phyloP scores from a whole-genome alignment of 2,797 vertebrate genomes.

The Tachyglossus aculeatus region DNA sequence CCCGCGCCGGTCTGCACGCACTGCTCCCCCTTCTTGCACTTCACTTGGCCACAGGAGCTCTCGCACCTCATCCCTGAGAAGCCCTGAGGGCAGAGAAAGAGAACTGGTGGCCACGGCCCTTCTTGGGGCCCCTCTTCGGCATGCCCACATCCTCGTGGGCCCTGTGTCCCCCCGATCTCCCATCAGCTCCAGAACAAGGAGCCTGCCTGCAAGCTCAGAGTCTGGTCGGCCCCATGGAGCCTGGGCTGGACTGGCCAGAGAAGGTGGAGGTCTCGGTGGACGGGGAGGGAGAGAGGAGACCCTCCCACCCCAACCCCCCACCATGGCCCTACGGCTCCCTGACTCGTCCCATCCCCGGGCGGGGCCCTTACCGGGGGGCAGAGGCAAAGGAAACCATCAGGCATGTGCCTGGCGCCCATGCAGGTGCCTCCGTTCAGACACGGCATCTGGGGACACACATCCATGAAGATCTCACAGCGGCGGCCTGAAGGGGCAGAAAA shows the following conservation, averaged over 20 bases:
- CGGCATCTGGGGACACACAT: slow-evolving; percentile 87
- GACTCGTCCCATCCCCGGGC: too few species aligned
- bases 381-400: slow-evolving; percentile 86
- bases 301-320: too few species aligned
- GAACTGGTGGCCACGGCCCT: not conserved
- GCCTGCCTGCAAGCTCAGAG: too few species aligned
- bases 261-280: too few species aligned
- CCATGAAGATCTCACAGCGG: slow-evolving; percentile 89
- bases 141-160: rapidly evolving
- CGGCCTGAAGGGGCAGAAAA: slow-evolving; percentile 74
- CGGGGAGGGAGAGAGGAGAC: too few species aligned
- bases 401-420: slow-evolving; percentile 86
- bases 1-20: slow-evolving; percentile 76
- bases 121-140: not conserved
- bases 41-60: slow-evolving; percentile 82
- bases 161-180: not conserved
- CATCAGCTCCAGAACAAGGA: not conserved
- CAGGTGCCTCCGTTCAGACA: slow-evolving; percentile 86
- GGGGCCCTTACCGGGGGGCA: slow-evolving; percentile 79
- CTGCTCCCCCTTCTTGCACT: slow-evolving; percentile 83
- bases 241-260: too few species aligned
- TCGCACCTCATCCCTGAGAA: slow-evolving; percentile 87
- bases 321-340: too few species aligned
- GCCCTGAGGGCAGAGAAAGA: slow-evolving; percentile 69
- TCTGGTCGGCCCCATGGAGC: too few species aligned